phyloP scores from a whole-genome alignment of 2,797 vertebrate species.

The Diglossa cyanea region DNA sequence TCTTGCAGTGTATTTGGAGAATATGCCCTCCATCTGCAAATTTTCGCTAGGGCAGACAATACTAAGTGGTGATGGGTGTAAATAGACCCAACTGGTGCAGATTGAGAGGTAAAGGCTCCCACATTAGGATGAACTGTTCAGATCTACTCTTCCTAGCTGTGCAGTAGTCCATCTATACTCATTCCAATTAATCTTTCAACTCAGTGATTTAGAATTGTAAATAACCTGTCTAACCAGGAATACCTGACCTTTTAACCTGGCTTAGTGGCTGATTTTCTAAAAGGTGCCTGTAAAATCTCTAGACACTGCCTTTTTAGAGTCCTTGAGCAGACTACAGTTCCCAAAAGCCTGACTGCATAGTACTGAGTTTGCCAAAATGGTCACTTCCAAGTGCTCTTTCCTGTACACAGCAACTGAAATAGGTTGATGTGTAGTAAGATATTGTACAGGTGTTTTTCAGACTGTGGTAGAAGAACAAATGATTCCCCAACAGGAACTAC shows the following conservation, averaged over 20 bases:
- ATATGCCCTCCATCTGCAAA: not conserved
- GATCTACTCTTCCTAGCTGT: not conserved
- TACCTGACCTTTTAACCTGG: not conserved
- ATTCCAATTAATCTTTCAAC: not conserved
- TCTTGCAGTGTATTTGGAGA: not conserved
- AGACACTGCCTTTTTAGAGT: not conserved
- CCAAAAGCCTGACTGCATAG: not conserved
- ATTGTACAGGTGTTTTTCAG: not conserved
- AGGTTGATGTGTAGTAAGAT: not conserved
- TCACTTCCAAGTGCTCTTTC: not conserved
- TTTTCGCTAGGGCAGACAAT: accelerated
- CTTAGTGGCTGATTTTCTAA: not conserved
- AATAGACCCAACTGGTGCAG: not conserved
- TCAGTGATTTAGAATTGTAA: not conserved
- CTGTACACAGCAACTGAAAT: not conserved
- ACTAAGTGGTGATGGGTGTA: not conserved
- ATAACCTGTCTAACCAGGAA: not conserved
- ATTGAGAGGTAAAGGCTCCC: not conserved
- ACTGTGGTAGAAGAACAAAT: not conserved
- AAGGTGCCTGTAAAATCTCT: not conserved
- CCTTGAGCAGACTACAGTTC: not conserved
- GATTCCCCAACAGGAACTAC: not conserved
- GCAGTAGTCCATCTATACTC: not conserved
- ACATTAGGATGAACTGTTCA: not conserved
- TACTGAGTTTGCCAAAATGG: not conserved